Evolutionary conservation across 2,888 invertebrate genomes (phyloP).

Genomic region (Drosophila ochracea): DNA sequence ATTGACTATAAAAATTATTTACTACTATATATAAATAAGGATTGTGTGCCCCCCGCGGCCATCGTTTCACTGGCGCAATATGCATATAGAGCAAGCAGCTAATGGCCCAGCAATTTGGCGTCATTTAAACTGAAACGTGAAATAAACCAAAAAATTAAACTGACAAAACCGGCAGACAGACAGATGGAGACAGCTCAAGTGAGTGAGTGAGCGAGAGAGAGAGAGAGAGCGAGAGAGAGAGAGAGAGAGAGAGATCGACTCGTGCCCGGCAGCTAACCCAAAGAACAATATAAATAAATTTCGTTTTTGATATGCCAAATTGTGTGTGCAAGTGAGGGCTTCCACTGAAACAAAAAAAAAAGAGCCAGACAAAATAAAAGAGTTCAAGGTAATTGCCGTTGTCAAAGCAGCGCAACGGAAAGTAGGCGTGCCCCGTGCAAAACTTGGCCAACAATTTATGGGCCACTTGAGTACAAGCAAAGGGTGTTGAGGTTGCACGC

Average conservation of each 20-base stretch:
- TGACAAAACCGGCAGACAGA: conserved; percentile 56
- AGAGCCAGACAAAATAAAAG: conserved; percentile 43
- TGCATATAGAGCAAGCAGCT: conserved; percentile 64
- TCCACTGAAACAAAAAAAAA: conserved; percentile 35
- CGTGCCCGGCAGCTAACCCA: conserved; percentile 60
- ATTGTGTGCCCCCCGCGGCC: conserved; percentile 28
- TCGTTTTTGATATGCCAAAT: conserved; percentile 50
- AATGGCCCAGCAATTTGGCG: conserved; percentile 75
- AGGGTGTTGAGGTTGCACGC: conserved; percentile 81
- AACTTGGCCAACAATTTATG: conserved; percentile 81
- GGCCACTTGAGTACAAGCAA: conserved; percentile 80
- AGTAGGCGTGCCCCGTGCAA: conserved; percentile 71
- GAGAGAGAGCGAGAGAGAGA: not conserved
- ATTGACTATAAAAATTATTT: conserved; percentile 74
- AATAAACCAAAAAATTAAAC: conserved; percentile 74
- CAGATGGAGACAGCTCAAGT: conserved; percentile 16
- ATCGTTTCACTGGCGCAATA: conserved; percentile 39
- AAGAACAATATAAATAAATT: conserved; percentile 73
- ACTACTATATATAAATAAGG: conserved; percentile 58
- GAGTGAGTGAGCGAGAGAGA: not conserved
- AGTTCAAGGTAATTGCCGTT: conserved; percentile 82
- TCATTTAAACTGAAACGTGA: conserved; percentile 74
- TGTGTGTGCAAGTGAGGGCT: conserved; percentile 35
- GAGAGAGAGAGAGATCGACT: conserved; percentile 31
- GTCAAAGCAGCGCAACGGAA: conserved; percentile 78